A percentile compares a stretch with the other conserved stretches of the same genome.
These are phyloP conservation scores for Rhegmatorhina hoffmannsi DNA, from an alignment of 2,113 vertebrate genomes.

Conservation along the genomic window DNA sequence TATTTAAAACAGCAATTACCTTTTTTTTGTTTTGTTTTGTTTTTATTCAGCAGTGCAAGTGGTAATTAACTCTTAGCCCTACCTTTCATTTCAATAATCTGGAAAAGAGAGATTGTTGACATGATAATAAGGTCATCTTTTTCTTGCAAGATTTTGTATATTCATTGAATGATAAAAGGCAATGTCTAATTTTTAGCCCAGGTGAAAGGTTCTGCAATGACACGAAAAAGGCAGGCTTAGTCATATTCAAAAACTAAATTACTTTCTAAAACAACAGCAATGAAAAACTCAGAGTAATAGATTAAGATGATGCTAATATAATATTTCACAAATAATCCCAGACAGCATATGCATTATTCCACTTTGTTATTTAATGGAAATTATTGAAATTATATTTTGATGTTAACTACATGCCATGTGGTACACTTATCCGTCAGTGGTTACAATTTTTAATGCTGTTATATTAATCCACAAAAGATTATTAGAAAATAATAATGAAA, in stretches of 20 bases:
- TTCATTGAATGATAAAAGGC: neutral
- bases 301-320: neutral
- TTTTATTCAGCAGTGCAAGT: neutral
- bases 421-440: neutral
- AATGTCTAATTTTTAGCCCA: neutral
- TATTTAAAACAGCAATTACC: constrained; percentile 25
- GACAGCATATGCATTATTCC: neutral
- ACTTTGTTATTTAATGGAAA: neutral
- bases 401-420: neutral
- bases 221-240: neutral
- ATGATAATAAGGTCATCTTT: neutral
- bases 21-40: neutral
- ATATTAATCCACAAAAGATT: neutral
- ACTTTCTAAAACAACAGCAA: neutral
- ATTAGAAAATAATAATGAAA: neutral
- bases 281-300: neutral
- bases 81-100: neutral
- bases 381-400: neutral
- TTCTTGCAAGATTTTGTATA: neutral
- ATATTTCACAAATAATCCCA: neutral
- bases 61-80: neutral
- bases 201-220: neutral
- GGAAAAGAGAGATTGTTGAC: neutral
- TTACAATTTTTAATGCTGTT: neutral
- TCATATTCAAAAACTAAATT: neutral